Conservation (phyloP, 2,888 invertebrate species). For the Unio pictorum region DNA sequence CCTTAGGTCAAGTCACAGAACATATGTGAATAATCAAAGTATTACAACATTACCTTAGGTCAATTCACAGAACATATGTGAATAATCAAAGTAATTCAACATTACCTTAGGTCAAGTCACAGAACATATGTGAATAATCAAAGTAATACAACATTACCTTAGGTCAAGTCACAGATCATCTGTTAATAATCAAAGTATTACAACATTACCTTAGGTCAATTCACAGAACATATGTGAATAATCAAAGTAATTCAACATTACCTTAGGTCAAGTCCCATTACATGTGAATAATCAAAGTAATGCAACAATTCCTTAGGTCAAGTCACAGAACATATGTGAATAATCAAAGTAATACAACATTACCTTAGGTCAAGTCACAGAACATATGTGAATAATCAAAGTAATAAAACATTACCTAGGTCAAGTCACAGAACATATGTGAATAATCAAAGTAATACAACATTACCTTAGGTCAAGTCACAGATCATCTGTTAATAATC, state of each 20-base stretch:
- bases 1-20: slow-evolving; percentile 58
- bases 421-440: too few relatives aligned
- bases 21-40: slow-evolving; percentile 37
- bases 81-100: background rate
- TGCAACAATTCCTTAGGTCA: slow-evolving; percentile 34
- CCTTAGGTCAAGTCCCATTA: slow-evolving; percentile 57
- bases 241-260: background rate
- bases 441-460: too few relatives aligned
- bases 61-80: slow-evolving; percentile 58
- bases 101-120: slow-evolving; percentile 50
- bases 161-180: slow-evolving; percentile 63
- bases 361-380: too few relatives aligned
- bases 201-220: slow-evolving; percentile 42
- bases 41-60: slow-evolving; percentile 36
- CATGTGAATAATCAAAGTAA: slow-evolving; percentile 24
- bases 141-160: slow-evolving; percentile 3
- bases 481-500: too few relatives aligned
- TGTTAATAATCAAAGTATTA: slow-evolving; percentile 11
- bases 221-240: slow-evolving; percentile 56
- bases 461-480: too few relatives aligned
- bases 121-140: slow-evolving; percentile 48
- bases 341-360: too few relatives aligned
- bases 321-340: too few relatives aligned
- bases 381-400: too few relatives aligned
- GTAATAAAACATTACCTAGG: too few relatives aligned